Evolutionary conservation across 1,140 invertebrate species (phyloP).

Genomic region (Sesamia nonagrioides): DNA sequence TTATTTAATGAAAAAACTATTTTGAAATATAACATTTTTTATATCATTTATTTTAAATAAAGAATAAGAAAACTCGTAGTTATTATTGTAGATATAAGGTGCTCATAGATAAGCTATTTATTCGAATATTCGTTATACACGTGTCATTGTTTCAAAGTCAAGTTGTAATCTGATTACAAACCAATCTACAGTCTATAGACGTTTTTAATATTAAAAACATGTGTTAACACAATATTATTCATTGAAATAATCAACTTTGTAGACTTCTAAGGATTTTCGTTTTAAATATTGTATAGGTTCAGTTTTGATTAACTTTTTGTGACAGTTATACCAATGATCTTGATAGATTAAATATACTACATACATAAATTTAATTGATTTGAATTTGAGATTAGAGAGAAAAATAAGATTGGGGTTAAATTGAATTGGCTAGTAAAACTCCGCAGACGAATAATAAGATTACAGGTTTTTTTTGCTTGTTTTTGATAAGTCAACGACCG

Average conservation of each 20-base stretch:
- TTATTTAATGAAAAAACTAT: not conserved
- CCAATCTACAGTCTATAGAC: not conserved
- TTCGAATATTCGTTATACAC: slow-evolving; percentile 24
- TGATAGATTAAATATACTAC: too few relatives aligned
- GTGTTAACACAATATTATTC: not conserved
- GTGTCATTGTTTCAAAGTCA: slow-evolving; percentile 23
- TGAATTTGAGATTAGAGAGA: too few relatives aligned
- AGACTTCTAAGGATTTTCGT: not conserved
- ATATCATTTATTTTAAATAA: not conserved
- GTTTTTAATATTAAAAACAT: not conserved
- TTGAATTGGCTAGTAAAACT: too few relatives aligned
- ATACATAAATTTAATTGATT: too few relatives aligned
- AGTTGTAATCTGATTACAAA: slow-evolving; percentile 17
- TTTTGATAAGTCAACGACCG: too few relatives aligned
- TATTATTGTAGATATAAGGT: slow-evolving; percentile 41
- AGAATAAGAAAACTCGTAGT: slow-evolving; percentile 3
- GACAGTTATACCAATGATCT: too few relatives aligned
- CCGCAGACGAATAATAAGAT: too few relatives aligned
- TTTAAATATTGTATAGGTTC: too few relatives aligned
- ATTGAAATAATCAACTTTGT: not conserved
- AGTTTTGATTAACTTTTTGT: too few relatives aligned
- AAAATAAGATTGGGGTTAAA: too few relatives aligned
- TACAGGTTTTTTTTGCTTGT: too few relatives aligned
- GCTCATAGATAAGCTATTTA: slow-evolving; percentile 36
- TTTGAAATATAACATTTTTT: not conserved